phyloP scores from a whole-genome alignment of 1,140 invertebrate species.

The Penaeus vannamei region DNA sequence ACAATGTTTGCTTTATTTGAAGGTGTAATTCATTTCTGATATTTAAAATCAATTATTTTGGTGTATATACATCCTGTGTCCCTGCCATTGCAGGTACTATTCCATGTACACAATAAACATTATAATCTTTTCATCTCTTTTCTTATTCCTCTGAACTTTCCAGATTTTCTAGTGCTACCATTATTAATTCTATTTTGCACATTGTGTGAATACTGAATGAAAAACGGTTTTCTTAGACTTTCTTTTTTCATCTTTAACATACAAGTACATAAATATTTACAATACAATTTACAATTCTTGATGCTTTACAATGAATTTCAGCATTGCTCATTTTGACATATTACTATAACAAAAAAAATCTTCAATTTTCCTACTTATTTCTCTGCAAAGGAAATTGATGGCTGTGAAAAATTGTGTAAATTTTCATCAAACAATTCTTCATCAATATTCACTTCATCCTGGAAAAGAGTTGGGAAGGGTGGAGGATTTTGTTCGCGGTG shows the following conservation, averaged over 20 bases:
- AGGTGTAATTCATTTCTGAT: too few relatives aligned
- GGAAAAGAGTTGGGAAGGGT: constrained; percentile 86
- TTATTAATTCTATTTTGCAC: neutral
- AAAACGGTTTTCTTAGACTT: neutral
- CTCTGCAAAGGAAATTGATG: constrained; percentile 80
- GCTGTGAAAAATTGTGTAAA: constrained; percentile 80
- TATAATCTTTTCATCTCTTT: too few relatives aligned
- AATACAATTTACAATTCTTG: neutral
- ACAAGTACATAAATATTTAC: neutral
- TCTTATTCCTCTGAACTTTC: too few relatives aligned
- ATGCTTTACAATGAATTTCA: neutral
- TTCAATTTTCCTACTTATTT: constrained; percentile 67
- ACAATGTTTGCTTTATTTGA: neutral
- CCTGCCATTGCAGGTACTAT: too few relatives aligned
- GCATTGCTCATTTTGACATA: too few relatives aligned
- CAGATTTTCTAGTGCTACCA: neutral
- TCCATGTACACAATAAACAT: too few relatives aligned
- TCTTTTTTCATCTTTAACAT: neutral
- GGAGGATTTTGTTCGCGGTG: constrained; percentile 74
- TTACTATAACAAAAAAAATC: neutral
- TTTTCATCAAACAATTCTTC: constrained; percentile 83
- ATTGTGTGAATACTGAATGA: neutral
- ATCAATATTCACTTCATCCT: constrained; percentile 75
- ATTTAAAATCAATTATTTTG: too few relatives aligned
- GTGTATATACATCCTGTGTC: too few relatives aligned